These are phyloP conservation scores for Cartodere bifasciata DNA, from an alignment of 2,888 invertebrate genomes.

Conservation along the genomic window DNA sequence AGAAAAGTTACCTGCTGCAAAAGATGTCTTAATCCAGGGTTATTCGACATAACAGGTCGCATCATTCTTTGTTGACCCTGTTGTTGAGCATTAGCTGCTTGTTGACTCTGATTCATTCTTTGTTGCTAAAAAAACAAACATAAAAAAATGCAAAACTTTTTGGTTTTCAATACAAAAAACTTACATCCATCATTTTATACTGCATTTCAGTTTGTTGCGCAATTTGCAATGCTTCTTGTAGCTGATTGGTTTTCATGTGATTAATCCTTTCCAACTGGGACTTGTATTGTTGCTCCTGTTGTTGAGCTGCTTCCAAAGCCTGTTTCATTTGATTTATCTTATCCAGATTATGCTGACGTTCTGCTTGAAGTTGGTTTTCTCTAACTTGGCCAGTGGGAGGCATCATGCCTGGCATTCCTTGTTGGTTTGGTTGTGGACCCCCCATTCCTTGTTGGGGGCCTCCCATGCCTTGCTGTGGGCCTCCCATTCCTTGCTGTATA, in stretches of 20 bases:
- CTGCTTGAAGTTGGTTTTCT: conserved; percentile 52
- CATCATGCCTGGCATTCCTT: conserved; percentile 23
- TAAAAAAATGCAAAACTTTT: neutral
- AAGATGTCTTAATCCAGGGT: conserved; percentile 67
- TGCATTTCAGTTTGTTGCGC: conserved; percentile 73
- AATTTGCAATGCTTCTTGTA: conserved; percentile 53
- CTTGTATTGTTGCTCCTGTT: conserved; percentile 66
- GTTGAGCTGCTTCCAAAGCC: conserved; percentile 68
- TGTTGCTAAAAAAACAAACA: conserved; percentile 25
- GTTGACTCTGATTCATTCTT: conserved; percentile 29
- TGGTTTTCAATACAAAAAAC: conserved; percentile 17
- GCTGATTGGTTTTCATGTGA: conserved; percentile 43
- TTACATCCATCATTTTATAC: conserved; percentile 60
- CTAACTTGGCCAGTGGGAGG: conserved; percentile 28
- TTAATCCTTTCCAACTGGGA: conserved; percentile 62
- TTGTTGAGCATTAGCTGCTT: conserved; percentile 11
- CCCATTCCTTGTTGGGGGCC: conserved; percentile 21
- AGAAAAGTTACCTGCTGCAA: conserved; percentile 55
- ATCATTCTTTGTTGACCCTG: conserved; percentile 50
- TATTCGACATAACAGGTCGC: conserved; percentile 59
- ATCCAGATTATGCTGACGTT: conserved; percentile 64
- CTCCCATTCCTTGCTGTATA: too few relatives aligned
- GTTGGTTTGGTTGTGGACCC: conserved; percentile 22
- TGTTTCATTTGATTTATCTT: conserved; percentile 67
- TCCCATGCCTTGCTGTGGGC: too few relatives aligned